phyloP scores from a whole-genome alignment of 2,888 invertebrate genomes.

The Cremastobaeus sp. region DNA sequence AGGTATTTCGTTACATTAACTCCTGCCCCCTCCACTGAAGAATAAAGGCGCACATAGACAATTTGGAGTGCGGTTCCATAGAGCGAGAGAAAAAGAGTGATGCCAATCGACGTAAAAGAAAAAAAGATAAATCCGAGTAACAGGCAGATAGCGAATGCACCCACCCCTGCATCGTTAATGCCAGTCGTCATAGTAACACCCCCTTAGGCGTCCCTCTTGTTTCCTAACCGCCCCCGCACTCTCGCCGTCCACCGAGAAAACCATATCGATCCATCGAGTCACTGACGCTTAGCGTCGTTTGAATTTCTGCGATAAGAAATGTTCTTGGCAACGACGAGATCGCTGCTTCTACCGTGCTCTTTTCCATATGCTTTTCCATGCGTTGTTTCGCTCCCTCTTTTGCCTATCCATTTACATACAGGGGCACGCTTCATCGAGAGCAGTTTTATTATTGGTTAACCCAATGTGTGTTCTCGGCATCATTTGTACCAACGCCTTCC shows the following conservation, averaged over 20 bases:
- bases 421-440: conserved; percentile 35
- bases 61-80: conserved; percentile 32
- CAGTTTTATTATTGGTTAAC: conserved; percentile 65
- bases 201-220: conserved; percentile 72
- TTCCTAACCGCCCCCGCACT: conserved; percentile 68
- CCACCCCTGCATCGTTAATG: conserved; percentile 69
- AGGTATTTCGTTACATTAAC: too few relatives aligned
- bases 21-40: too few relatives aligned
- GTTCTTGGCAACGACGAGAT: conserved; percentile 68
- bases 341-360: conserved; percentile 37
- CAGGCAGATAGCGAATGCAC: conserved; percentile 61
- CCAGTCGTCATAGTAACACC: conserved; percentile 74
- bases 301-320: conserved; percentile 66
- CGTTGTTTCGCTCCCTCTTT: conserved; percentile 34
- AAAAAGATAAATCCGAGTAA: conserved; percentile 16
- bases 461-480: conserved; percentile 52
- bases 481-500: conserved; percentile 52
- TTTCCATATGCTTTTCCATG: conserved; percentile 11
- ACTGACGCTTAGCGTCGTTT: conserved; percentile 70
- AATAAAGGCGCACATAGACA: too few relatives aligned
- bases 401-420: conserved; percentile 40
- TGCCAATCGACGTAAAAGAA: neutral
- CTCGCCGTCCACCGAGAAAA: conserved; percentile 66
- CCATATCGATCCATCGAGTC: conserved; percentile 70
- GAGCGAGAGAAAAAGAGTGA: conserved; percentile 25